Evolutionary conservation across 53 echinoderm and acorn worm genomes (phyloP).

Genomic region (Patiria pectinifera): DNA sequence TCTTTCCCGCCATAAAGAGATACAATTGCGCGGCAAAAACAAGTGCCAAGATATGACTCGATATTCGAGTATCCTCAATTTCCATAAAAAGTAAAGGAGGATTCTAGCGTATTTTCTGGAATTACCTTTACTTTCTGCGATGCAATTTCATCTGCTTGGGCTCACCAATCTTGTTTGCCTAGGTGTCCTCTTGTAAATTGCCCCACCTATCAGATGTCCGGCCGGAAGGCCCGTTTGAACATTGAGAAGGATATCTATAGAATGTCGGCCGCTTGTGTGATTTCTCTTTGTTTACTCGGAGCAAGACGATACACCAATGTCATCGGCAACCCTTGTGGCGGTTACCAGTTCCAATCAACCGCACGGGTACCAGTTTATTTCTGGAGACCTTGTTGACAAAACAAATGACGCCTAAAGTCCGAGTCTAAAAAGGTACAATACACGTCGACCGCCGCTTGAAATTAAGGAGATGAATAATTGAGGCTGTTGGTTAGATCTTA

Average conservation of each 20-base stretch:
- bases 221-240: neutral
- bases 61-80: neutral
- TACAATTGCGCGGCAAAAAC: neutral
- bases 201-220: neutral
- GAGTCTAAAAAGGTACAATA: neutral
- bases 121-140: neutral
- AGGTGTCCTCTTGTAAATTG: constrained; percentile 1
- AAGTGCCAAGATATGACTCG: neutral
- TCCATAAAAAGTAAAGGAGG: neutral
- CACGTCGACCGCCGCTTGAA: neutral
- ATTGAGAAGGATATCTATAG: neutral
- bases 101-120: neutral
- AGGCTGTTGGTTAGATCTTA: no score
- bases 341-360: neutral
- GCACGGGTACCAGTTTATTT: neutral
- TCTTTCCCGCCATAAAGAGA: neutral
- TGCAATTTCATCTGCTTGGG: neutral
- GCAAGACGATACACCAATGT: neutral
- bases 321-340: neutral
- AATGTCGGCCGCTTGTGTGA: neutral
- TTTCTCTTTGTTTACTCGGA: neutral
- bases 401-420: neutral
- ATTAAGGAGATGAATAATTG: neutral
- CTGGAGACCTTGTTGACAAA: neutral
- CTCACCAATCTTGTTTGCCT: neutral